A percentile compares a stretch with the other conserved stretches of the same genome.
Conservation (phyloP, 2,113 vertebrate species). For the Clinocottus analis region DNA sequence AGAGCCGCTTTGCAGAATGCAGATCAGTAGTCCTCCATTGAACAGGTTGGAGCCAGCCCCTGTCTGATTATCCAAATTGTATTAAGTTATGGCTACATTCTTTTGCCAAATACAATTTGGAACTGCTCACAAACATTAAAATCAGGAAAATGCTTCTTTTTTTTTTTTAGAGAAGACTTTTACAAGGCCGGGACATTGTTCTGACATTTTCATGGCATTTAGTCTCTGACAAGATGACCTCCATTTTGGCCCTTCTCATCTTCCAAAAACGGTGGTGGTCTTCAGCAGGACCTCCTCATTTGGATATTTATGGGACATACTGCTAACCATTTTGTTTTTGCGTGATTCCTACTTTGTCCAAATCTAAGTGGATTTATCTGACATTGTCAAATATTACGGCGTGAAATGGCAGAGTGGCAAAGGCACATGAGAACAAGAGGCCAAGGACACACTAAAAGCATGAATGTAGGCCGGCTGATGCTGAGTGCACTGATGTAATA, state of each 20-base stretch:
- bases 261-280: conserved; percentile 60
- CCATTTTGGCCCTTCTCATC: conserved; percentile 43
- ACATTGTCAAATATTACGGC: conserved; percentile 66
- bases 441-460: conserved; percentile 62
- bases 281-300: conserved; percentile 46
- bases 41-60: conserved; percentile 27
- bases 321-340: conserved; percentile 56
- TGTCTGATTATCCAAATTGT: conserved; percentile 31
- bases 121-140: conserved; percentile 21
- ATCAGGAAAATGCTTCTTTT: conserved; percentile 1
- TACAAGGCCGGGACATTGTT: conserved; percentile 15
- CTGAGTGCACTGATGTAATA: conserved; percentile 56
- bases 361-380: conserved; percentile 58
- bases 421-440: conserved; percentile 40
- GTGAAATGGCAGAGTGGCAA: conserved; percentile 50
- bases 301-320: conserved; percentile 63
- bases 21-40: conserved; percentile 14
- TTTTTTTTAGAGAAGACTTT: conserved; percentile 40
- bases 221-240: conserved; percentile 49
- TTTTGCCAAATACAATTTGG: conserved; percentile 8
- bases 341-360: conserved; percentile 30
- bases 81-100: conserved; percentile 29
- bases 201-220: conserved; percentile 82
- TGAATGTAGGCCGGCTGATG: not conserved
- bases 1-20: conserved; percentile 1